Conservation (phyloP, 2,113 vertebrate species). For the Climacteris rufus region DNA sequence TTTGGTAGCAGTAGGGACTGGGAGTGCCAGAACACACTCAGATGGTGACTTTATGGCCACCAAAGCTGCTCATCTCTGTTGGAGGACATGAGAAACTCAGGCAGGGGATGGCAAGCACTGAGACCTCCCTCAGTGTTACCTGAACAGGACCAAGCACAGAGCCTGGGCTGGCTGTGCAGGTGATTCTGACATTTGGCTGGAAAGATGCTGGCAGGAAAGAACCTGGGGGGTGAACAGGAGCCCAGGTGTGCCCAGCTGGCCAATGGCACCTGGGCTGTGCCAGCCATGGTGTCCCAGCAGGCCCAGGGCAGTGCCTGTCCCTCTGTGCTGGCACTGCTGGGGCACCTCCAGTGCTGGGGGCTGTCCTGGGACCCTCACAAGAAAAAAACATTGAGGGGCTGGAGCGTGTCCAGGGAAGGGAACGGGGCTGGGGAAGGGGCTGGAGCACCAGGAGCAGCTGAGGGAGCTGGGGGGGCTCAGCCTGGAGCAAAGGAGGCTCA, state of each 20-base stretch:
- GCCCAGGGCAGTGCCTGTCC: neutral
- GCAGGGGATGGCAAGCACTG: neutral
- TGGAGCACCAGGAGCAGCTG: neutral
- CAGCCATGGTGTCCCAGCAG: neutral
- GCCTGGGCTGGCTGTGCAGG: fast-evolving
- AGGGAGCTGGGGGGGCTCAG: neutral
- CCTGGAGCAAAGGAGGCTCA: neutral
- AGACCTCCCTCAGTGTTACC: fast-evolving
- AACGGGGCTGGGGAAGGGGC: fast-evolving
- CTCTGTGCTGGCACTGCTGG: neutral
- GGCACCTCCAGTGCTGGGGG: neutral
- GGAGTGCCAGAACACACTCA: neutral
- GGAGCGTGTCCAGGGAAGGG: neutral
- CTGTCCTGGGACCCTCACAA: neutral
- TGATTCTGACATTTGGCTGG: neutral
- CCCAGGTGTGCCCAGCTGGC: neutral
- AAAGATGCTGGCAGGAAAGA: neutral
- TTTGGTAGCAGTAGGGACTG: neutral
- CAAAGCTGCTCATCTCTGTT: neutral
- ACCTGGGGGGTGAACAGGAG: neutral
- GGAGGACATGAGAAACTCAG: neutral
- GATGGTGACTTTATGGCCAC: neutral
- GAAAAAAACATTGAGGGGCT: neutral
- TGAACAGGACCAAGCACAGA: neutral
- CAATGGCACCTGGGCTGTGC: neutral